Evolutionary conservation across 2,888 invertebrate species (phyloP).

Genomic region (Synanthedon vespiformis): DNA sequence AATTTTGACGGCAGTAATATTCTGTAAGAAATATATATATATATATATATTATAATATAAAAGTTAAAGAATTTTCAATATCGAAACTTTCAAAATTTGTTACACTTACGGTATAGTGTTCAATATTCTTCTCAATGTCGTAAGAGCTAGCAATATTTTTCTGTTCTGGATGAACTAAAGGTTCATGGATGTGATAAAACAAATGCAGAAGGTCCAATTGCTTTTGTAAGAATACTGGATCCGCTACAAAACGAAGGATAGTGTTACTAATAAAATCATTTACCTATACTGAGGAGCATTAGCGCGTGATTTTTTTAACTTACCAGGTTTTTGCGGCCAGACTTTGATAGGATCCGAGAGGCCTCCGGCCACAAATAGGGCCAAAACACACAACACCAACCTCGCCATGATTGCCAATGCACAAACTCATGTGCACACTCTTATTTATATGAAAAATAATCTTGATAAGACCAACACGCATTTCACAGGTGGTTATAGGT

Average conservation of each 20-base stretch:
- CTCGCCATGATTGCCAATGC: conserved; percentile 44
- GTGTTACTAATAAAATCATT: background rate
- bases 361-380: conserved; percentile 40
- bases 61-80: too few species aligned
- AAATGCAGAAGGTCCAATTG: conserved; percentile 56
- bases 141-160: conserved; percentile 59
- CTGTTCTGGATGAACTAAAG: conserved; percentile 62
- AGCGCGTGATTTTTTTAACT: conserved; percentile 13
- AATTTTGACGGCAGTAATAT: conserved; percentile 64
- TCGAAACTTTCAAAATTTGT: background rate
- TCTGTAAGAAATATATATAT: conserved; percentile 37
- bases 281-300: too few species aligned
- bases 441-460: conserved; percentile 13
- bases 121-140: conserved; percentile 59
- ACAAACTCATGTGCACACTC: conserved; percentile 7
- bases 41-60: too few species aligned
- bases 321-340: conserved; percentile 39
- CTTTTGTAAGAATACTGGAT: conserved; percentile 47
- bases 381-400: conserved; percentile 40
- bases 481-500: conserved; percentile 1
- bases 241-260: conserved; percentile 42
- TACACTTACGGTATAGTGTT: conserved; percentile 53
- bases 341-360: conserved; percentile 27
- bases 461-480: background rate
- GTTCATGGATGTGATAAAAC: conserved; percentile 70